Base-by-base conservation (phyloP, 2,113 vertebrate genomes). In the Ammodytes dubius region DNA sequence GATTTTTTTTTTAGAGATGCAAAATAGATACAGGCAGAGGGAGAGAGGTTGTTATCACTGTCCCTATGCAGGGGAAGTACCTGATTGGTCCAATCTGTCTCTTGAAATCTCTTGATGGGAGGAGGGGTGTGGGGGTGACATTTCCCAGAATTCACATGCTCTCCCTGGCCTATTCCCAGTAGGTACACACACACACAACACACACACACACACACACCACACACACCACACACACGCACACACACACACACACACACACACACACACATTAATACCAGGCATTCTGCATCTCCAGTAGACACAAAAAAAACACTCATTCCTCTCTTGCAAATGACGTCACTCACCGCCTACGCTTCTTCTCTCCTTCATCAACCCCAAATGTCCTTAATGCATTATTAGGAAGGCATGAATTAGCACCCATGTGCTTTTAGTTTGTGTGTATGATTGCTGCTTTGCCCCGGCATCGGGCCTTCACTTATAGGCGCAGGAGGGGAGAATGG, bases 391-490 rank as follows among this genome's bases (percentile, higher is more conserved):
- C 70, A 27, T 82, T 92, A 92, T 93, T 93, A 89, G 88, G 58
- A 89, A 83, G 87, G 87, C 74, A 79, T 71, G 85, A 88, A 90
- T 92, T 93, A 89, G 88, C 83, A 82, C 66, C 89, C 93, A 94
- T 93, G 92, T 93, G 94, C 91, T 93, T 95, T 83, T 66, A 88
- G 89, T 96, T 95, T 94, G 85, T 63, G 60, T 46, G 68, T 90
- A 83, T 92, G 92, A 92, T 94, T 94, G 86, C 84, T 79, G 82
- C 47, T 63, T 75, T 37, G 60, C 83, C 54, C 86, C 67, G 42
- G 79, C 59, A 73, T 71, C 46, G 59, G 70, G 47, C 73, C 50
- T 73, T 80, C 49, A 73, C 65, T 82, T 39, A 45, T 7, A 42
- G 14, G 65, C 45, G 27, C 27, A 27, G 27, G 2, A 78, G 42